Conservation (phyloP, 2,888 invertebrate species). For the Congeria kusceri region DNA sequence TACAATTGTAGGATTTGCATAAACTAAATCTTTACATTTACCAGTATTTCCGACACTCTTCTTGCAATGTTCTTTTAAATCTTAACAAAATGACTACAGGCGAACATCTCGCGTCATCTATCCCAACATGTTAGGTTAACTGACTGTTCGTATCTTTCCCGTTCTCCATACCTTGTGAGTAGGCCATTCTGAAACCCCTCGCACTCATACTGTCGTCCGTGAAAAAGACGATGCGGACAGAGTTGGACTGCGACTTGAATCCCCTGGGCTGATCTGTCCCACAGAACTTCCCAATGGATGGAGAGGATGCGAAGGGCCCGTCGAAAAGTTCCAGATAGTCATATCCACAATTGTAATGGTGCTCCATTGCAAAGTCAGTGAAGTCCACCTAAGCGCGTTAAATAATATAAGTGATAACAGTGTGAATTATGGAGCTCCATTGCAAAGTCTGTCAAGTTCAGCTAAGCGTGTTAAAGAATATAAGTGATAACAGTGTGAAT, state of each 20-base stretch:
- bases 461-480: conserved; percentile 61
- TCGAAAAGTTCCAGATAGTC: conserved; percentile 83
- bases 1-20: too few relatives aligned
- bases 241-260: conserved; percentile 80
- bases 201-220: conserved; percentile 66
- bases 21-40: too few relatives aligned
- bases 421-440: too few relatives aligned
- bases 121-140: too few relatives aligned
- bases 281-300: conserved; percentile 88
- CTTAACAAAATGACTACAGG: too few relatives aligned
- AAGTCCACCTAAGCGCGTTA: conserved; percentile 77
- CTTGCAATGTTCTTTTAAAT: too few relatives aligned
- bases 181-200: conserved; percentile 77
- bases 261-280: conserved; percentile 88
- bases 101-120: too few relatives aligned
- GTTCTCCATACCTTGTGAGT: too few relatives aligned
- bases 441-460: conserved; percentile 68
- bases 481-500: too few relatives aligned
- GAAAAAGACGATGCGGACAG: conserved; percentile 76
- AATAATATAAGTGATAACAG: too few relatives aligned
- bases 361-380: conserved; percentile 70
- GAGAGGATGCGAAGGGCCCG: conserved; percentile 81
- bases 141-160: too few relatives aligned
- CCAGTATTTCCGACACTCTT: too few relatives aligned
- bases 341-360: conserved; percentile 67